Evolutionary conservation across 2,888 invertebrate species (phyloP).

Genomic region (Eumerus sabulonum): DNA sequence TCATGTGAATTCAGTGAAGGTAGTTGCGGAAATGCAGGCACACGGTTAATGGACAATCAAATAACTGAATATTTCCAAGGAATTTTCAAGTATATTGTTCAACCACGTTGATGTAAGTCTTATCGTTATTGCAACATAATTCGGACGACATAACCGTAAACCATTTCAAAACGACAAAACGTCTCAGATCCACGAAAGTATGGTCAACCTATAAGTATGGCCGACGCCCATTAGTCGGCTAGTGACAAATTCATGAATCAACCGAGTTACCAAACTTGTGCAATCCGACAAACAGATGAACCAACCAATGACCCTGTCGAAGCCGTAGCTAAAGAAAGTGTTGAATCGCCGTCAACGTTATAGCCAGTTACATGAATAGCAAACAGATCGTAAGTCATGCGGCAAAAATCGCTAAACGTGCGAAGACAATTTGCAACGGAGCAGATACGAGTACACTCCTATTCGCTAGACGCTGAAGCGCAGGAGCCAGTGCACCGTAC

Average conservation of each 20-base stretch:
- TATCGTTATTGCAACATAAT: too few species aligned
- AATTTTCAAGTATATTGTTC: too few species aligned
- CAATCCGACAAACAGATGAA: neutral
- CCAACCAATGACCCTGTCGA: neutral
- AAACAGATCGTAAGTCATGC: conserved; percentile 30
- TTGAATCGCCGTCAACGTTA: conserved; percentile 35
- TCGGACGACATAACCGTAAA: too few species aligned
- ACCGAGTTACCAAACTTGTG: neutral
- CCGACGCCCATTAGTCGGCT: neutral
- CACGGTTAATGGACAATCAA: too few species aligned
- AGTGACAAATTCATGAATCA: neutral
- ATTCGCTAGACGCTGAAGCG: conserved; percentile 9
- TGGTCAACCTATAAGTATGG: too few species aligned
- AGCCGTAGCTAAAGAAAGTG: neutral
- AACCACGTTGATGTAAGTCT: too few species aligned
- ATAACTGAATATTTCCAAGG: too few species aligned
- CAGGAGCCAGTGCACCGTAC: conserved; percentile 10
- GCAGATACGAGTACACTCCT: too few species aligned
- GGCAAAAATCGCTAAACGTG: conserved; percentile 37
- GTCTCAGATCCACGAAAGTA: too few species aligned
- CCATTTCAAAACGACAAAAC: too few species aligned
- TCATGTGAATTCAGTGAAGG: too few species aligned
- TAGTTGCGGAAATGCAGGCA: too few species aligned
- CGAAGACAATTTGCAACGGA: conserved; percentile 36
- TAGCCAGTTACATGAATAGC: conserved; percentile 30